phyloP scores from a whole-genome alignment of 1,140 invertebrate species.

The Idris sp. region DNA sequence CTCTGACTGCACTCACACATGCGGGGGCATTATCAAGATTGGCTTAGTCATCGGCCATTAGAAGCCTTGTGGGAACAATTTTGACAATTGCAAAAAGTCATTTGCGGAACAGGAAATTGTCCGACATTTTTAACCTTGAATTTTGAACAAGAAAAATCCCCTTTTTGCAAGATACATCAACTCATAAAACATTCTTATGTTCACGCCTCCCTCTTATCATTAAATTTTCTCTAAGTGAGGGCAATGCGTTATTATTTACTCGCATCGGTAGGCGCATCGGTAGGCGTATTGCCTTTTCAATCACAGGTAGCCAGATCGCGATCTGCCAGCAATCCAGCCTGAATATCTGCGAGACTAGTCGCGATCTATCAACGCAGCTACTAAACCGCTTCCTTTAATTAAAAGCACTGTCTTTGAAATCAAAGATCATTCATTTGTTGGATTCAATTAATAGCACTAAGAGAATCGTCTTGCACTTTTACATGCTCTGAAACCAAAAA shows the following conservation, averaged over 20 bases:
- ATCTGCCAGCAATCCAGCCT: constrained; percentile 35
- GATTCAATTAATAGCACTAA: too few relatives aligned
- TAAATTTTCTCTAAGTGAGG: constrained; percentile 14
- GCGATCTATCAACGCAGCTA: constrained; percentile 52
- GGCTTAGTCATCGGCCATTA: constrained; percentile 41
- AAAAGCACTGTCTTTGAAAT: constrained; percentile 58
- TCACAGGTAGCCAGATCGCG: constrained; percentile 52
- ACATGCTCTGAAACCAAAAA: too few relatives aligned
- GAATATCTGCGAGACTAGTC: constrained; percentile 45
- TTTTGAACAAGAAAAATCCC: too few relatives aligned
- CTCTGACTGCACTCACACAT: constrained; percentile 8
- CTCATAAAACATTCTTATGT: constrained; percentile 46
- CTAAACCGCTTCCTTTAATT: constrained; percentile 59
- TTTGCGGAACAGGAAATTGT: too few relatives aligned
- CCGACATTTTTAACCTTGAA: too few relatives aligned
- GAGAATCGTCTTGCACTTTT: too few relatives aligned
- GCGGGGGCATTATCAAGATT: constrained; percentile 46
- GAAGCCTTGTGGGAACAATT: constrained; percentile 17
- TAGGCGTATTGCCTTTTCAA: constrained; percentile 54
- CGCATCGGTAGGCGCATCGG: constrained; percentile 24
- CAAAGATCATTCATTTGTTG: too few relatives aligned
- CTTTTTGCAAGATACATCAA: constrained; percentile 22
- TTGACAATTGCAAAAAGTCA: constrained; percentile 41
- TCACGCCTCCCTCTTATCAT: constrained; percentile 48
- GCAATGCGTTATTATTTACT: constrained; percentile 50